These are phyloP conservation scores for Phymanthus crucifer DNA, from an alignment of 92 coral and sea anemone species.

Conservation along the genomic window DNA sequence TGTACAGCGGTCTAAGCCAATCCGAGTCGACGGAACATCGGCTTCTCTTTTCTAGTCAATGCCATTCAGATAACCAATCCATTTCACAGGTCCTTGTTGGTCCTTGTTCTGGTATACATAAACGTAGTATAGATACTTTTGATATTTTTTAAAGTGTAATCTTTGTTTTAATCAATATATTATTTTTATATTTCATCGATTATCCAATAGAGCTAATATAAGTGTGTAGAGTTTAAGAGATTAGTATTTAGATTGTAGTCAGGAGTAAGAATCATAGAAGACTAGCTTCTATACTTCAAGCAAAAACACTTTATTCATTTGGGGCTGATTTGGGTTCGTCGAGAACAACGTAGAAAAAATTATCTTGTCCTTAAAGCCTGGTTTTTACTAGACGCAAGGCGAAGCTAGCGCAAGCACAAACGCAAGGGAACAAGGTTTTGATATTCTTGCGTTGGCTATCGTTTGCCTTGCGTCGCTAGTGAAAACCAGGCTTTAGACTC, in stretches of 20 bases:
- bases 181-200: slow-evolving; percentile 33
- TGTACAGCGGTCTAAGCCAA: too few species aligned
- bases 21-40: neutral
- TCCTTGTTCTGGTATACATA: slow-evolving; percentile 10
- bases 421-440: too few species aligned
- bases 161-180: slow-evolving; percentile 36
- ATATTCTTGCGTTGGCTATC: too few species aligned
- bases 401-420: too few species aligned
- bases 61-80: neutral
- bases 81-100: neutral
- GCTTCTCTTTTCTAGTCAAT: slow-evolving; percentile 6
- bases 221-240: slow-evolving; percentile 1
- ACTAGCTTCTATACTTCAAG: neutral
- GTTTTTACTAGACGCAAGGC: too few species aligned
- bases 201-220: neutral
- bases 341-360: neutral
- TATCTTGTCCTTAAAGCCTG: too few species aligned
- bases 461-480: too few species aligned
- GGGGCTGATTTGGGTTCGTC: neutral
- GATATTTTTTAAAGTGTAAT: slow-evolving; percentile 37
- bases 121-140: slow-evolving; percentile 21
- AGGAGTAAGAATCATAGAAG: neutral
- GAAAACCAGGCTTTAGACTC: too few species aligned
- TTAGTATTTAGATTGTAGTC: slow-evolving; percentile 2
- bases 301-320: neutral